Evolutionary conservation across 37 sponge, comb jelly and placozoan genomes (phyloP).

Genomic region (Theonella swinhoei): DNA sequence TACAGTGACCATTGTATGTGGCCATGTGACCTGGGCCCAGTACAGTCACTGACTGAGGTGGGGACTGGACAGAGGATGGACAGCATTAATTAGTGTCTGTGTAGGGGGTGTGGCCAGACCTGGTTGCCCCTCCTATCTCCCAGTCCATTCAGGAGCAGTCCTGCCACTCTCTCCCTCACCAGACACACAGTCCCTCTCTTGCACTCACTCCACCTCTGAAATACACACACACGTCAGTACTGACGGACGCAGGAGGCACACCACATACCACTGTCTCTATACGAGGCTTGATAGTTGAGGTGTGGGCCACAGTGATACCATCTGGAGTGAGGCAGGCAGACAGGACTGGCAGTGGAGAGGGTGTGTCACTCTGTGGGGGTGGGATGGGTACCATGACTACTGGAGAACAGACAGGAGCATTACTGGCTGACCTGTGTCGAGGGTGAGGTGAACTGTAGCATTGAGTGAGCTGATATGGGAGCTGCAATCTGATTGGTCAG

Average conservation of each 20-base stretch:
- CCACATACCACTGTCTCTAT: conserved; percentile 50
- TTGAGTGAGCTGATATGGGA: conserved; percentile 22
- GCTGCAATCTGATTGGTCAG: conserved; percentile 14
- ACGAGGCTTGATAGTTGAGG: conserved; percentile 11
- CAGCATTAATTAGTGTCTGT: not conserved
- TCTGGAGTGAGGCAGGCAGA: not conserved
- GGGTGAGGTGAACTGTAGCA: conserved; percentile 18
- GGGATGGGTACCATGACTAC: not conserved
- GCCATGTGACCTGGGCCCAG: conserved; percentile 52
- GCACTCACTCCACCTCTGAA: not conserved
- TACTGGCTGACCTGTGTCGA: too few relatives aligned
- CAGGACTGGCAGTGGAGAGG: conserved; percentile 38
- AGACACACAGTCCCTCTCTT: conserved; percentile 28
- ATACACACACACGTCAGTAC: not conserved
- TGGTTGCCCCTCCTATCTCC: not conserved
- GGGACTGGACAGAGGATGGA: not conserved
- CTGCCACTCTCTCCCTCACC: not conserved
- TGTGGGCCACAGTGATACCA: conserved; percentile 22
- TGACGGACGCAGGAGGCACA: not conserved
- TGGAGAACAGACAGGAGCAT: too few relatives aligned
- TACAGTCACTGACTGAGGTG: conserved; percentile 4
- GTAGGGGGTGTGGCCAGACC: not conserved
- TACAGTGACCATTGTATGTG: not conserved
- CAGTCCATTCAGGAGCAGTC: conserved; percentile 3
- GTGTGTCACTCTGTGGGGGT: conserved; percentile 8